Percentiles rank a stretch among this genome's conserved stretches.
phyloP scores from a whole-genome alignment of 2,797 vertebrate genomes.

The Mycteria americana region DNA sequence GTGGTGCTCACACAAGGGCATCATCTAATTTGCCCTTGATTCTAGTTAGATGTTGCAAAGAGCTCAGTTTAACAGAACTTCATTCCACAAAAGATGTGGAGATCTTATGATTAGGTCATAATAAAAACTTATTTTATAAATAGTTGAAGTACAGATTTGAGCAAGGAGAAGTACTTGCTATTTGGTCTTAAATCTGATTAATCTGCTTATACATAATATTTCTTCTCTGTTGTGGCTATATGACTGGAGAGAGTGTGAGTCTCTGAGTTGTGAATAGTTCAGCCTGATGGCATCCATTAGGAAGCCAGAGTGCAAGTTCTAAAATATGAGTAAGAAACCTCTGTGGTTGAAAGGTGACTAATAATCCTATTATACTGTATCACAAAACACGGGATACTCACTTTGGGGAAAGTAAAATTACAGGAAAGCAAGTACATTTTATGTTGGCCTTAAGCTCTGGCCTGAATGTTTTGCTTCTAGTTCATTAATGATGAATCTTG shows the following conservation, averaged over 20 bases:
- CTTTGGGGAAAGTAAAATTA: not conserved
- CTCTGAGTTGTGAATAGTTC: not conserved
- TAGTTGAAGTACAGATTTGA: not conserved
- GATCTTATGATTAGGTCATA: not conserved
- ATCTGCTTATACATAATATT: not conserved
- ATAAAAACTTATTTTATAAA: not conserved
- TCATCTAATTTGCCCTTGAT: not conserved
- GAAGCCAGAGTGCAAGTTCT: not conserved
- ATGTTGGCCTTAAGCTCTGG: not conserved
- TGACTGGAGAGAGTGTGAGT: not conserved
- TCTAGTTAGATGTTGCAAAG: not conserved
- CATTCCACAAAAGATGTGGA: not conserved
- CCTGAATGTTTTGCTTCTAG: not conserved
- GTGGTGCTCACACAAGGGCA: not conserved
- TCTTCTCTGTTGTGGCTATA: not conserved
- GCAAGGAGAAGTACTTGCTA: not conserved
- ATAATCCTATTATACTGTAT: not conserved
- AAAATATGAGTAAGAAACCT: not conserved
- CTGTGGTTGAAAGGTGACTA: not conserved
- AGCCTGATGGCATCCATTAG: not conserved
- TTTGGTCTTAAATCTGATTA: not conserved
- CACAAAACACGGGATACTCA: not conserved
- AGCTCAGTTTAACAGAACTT: not conserved
- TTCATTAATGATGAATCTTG: not conserved
- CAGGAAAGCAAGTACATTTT: not conserved